Conservation (phyloP, 2,113 vertebrate species). For the Mesocricetus auratus region DNA sequence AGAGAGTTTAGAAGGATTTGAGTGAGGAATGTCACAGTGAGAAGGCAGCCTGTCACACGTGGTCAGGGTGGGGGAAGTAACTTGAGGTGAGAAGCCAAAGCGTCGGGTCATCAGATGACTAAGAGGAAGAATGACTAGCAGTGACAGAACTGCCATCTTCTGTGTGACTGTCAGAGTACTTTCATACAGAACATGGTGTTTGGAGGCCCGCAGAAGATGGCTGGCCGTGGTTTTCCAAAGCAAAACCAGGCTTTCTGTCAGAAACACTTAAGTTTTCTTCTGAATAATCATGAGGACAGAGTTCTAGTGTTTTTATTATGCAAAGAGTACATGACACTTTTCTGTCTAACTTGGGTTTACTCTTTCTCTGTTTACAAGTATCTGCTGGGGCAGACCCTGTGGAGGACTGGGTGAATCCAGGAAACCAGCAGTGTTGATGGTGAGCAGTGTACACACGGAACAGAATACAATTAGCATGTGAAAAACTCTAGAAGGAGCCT, state of each 20-base stretch:
- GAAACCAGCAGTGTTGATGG: neutral
- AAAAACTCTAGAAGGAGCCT: neutral
- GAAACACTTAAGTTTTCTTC: neutral
- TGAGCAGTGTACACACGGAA: neutral
- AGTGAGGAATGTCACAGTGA: too few relatives aligned
- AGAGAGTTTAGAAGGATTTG: neutral
- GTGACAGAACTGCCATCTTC: neutral
- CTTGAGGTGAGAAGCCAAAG: neutral
- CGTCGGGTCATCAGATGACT: neutral
- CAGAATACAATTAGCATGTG: neutral
- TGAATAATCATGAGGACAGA: neutral
- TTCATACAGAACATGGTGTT: neutral
- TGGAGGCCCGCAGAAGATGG: neutral
- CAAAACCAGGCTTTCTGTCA: neutral
- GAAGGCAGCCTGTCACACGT: too few relatives aligned
- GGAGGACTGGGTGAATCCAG: neutral
- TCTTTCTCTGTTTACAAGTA: neutral
- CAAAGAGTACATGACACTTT: neutral
- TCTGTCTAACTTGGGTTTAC: neutral
- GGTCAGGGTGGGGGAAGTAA: neutral
- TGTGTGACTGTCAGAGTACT: neutral
- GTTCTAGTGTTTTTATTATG: neutral
- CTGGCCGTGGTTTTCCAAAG: neutral
- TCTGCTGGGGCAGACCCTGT: neutral
- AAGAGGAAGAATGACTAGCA: neutral